Conservation (phyloP, 2,113 vertebrate species). For the Solenodon paradoxus region DNA sequence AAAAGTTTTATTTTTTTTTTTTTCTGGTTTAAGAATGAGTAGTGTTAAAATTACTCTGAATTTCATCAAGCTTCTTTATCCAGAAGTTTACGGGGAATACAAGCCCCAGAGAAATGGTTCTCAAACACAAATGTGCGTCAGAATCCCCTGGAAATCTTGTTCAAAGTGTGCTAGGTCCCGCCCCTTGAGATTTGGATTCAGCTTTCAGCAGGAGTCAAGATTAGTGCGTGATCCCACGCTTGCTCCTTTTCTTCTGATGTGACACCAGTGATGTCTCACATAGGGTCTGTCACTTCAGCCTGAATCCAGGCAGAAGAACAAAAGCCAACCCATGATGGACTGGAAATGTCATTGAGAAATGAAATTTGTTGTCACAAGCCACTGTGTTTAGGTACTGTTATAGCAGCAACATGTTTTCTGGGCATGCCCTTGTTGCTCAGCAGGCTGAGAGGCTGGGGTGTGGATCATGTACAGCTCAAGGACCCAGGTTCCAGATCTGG, state of each 20-base stretch:
- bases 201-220: background rate
- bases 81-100: background rate
- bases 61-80: constrained; percentile 3
- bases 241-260: background rate
- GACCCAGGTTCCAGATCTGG: too few relatives aligned
- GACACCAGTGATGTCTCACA: background rate
- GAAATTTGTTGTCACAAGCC: constrained; percentile 4
- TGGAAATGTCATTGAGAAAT: background rate
- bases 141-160: background rate
- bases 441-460: too few relatives aligned
- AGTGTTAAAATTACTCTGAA: background rate
- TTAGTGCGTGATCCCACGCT: background rate
- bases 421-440: too few relatives aligned
- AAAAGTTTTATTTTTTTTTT: background rate
- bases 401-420: too few relatives aligned
- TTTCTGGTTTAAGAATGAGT: background rate
- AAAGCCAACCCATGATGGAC: background rate
- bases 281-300: background rate
- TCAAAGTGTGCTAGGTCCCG: background rate
- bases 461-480: too few relatives aligned
- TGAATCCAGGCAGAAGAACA: background rate
- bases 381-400: background rate
- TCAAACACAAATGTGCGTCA: background rate
- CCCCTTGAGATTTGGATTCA: background rate
- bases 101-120: background rate